Conservation (phyloP, 2,113 vertebrate genomes). For the Philantomba maxwellii region DNA sequence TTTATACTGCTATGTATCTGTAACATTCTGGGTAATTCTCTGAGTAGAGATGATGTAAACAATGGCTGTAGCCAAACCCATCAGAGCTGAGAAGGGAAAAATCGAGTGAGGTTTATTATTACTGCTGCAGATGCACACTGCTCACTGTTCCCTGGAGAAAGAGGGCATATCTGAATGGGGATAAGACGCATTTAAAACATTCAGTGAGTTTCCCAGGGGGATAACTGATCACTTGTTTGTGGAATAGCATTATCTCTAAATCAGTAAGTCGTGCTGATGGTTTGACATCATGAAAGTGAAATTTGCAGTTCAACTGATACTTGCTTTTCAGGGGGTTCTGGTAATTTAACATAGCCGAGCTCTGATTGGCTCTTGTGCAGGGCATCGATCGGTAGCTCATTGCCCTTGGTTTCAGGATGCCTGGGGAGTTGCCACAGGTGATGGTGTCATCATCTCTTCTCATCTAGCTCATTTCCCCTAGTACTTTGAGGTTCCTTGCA, state of each 20-base stretch:
- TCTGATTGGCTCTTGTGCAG: background rate
- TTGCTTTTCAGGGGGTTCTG: background rate
- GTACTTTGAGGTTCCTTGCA: background rate
- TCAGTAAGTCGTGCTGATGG: background rate
- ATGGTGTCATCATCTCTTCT: background rate
- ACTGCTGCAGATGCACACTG: background rate
- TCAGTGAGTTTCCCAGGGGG: background rate
- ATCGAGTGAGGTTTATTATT: background rate
- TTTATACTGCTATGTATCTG: background rate
- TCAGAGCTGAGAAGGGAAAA: background rate
- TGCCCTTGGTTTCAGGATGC: background rate
- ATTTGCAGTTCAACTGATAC: background rate
- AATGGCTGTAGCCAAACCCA: background rate
- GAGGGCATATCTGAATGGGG: background rate
- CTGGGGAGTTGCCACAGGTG: background rate
- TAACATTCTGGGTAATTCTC: background rate
- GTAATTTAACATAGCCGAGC: background rate
- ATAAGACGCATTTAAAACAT: background rate
- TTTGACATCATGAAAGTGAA: background rate
- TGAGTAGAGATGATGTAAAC: background rate
- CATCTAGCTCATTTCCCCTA: background rate
- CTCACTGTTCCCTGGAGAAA: background rate
- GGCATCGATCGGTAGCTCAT: too few relatives aligned
- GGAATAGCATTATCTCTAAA: background rate
- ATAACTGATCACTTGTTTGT: background rate